Conservation (phyloP, 2,888 invertebrate species). For the Parelbella ahira region DNA sequence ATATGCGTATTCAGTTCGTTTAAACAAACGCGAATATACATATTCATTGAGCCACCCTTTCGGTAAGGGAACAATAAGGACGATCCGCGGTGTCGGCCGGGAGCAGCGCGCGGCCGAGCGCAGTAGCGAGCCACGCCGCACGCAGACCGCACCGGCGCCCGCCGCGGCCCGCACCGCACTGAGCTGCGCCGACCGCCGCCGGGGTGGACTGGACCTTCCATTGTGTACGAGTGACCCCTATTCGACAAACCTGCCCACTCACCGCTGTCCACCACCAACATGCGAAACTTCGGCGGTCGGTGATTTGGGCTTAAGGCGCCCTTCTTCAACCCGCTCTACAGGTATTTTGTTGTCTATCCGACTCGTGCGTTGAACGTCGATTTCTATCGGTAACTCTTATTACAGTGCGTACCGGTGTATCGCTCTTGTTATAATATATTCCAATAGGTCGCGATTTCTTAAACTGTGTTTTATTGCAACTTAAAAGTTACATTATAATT, state of each 20-base stretch:
- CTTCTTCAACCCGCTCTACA: constrained; percentile 62
- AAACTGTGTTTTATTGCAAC: no score
- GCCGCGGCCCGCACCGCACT: constrained; percentile 18
- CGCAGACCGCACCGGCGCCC: constrained; percentile 63
- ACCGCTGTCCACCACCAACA: constrained; percentile 62
- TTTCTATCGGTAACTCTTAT: no score
- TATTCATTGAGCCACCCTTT: no score
- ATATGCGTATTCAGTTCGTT: no score
- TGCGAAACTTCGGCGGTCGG: constrained; percentile 66
- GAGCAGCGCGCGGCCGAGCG: constrained; percentile 43
- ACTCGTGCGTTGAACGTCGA: no score
- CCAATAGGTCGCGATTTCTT: no score
- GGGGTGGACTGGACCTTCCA: constrained; percentile 58
- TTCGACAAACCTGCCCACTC: constrained; percentile 55
- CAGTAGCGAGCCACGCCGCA: constrained; percentile 72
- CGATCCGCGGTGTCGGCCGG: constrained; percentile 67
- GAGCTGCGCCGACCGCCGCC: no score
- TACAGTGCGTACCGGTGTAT: no score
- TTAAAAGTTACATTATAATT: no score
- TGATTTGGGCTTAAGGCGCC: constrained; percentile 64
- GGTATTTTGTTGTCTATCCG: constrained; percentile 49
- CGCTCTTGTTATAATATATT: no score
- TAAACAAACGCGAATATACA: no score
- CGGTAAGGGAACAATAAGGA: constrained; percentile 54
- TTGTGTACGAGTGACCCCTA: constrained; percentile 71